These are phyloP conservation scores for Rynchops niger DNA, from an alignment of 2,113 vertebrate genomes.

Conservation along the genomic window DNA sequence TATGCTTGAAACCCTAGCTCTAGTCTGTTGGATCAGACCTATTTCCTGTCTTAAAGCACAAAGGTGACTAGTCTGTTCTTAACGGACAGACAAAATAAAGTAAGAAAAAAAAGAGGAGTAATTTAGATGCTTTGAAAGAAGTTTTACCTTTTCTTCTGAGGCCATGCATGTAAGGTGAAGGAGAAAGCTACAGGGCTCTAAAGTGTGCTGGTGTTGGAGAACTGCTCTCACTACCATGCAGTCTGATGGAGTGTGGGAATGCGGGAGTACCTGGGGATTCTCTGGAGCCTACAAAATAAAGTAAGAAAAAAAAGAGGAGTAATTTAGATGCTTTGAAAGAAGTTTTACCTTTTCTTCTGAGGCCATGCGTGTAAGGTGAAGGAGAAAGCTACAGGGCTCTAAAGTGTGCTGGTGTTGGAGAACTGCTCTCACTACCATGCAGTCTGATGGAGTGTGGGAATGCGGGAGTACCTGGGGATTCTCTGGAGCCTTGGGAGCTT, in stretches of 20 bases:
- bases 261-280: no score
- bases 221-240: fast-evolving
- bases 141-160: neutral
- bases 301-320: neutral
- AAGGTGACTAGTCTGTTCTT: neutral
- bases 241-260: no score
- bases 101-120: neutral
- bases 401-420: neutral
- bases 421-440: fast-evolving
- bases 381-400: neutral
- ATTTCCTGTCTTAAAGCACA: neutral
- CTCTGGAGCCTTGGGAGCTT: neutral
- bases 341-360: neutral
- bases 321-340: neutral
- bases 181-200: neutral
- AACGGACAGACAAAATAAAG: neutral
- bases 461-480: neutral
- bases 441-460: neutral
- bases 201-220: neutral
- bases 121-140: neutral
- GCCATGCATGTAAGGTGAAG: neutral
- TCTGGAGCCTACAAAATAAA: neutral
- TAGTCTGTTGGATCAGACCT: neutral
- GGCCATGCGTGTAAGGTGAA: neutral
- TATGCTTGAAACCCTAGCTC: neutral